phyloP scores from a whole-genome alignment of 2,113 vertebrate species.

The Dasyprocta punctata region DNA sequence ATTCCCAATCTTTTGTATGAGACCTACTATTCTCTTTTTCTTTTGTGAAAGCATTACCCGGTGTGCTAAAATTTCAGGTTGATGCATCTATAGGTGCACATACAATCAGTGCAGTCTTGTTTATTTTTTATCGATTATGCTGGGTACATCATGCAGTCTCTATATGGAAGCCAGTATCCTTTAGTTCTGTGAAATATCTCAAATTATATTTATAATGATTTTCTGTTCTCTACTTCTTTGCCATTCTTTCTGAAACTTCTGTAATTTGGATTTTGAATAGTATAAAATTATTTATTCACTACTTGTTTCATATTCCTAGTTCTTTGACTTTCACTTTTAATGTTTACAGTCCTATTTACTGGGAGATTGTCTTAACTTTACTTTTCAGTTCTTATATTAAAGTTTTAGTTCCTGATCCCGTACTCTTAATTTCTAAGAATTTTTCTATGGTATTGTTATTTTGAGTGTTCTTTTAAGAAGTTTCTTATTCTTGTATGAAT shows the following conservation, averaged over 20 bases:
- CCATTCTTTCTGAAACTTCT: not conserved
- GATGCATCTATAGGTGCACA: not conserved
- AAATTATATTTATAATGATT: not conserved
- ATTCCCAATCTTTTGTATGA: not conserved
- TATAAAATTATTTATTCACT: not conserved
- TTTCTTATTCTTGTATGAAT: not conserved
- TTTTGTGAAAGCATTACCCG: not conserved
- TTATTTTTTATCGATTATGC: not conserved
- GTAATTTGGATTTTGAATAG: not conserved
- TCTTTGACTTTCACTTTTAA: not conserved
- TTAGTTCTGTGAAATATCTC: constrained; percentile 19
- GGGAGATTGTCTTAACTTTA: not conserved
- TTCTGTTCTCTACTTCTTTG: not conserved
- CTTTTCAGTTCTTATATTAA: not conserved
- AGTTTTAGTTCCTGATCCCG: not conserved
- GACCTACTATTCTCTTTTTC: not conserved
- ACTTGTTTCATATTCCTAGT: not conserved
- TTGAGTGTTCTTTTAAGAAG: not conserved
- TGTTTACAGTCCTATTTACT: not conserved
- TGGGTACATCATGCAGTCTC: not conserved
- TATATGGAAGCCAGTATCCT: not conserved
- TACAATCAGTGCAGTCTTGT: not conserved
- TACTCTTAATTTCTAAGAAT: not conserved
- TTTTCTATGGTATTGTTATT: not conserved
- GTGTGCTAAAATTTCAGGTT: not conserved